Conservation (phyloP, 2,797 vertebrate species). For the Neoniphon sammara region DNA sequence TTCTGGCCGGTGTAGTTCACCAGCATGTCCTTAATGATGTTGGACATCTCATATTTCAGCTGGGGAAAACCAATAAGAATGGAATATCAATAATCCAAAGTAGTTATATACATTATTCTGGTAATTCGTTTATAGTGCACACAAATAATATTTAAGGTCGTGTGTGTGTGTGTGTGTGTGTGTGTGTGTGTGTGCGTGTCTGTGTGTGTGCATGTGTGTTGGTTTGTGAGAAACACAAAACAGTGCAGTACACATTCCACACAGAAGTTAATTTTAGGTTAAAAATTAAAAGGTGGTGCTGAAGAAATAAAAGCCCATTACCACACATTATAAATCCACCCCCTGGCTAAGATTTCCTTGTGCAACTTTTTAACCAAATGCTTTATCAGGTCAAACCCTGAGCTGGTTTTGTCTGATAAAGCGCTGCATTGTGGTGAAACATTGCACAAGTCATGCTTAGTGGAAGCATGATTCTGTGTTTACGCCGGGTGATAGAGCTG, state of each 20-base stretch:
- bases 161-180: not conserved
- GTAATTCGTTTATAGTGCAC: not conserved
- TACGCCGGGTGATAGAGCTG: constrained; percentile 39
- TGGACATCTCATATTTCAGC: constrained; percentile 88
- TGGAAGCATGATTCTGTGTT: constrained; percentile 46
- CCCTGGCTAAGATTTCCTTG: not conserved
- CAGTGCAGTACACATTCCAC: not conserved
- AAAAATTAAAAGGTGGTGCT: not conserved
- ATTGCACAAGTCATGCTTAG: constrained; percentile 30
- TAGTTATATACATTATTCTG: not conserved
- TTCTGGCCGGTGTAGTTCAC: constrained; percentile 80
- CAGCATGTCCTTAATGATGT: constrained; percentile 82
- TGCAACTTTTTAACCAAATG: not conserved
- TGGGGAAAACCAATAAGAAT: constrained; percentile 59
- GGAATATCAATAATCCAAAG: not conserved
- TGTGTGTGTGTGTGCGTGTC: no score
- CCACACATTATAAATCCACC: not conserved
- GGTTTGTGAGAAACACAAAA: not conserved
- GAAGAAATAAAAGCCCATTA: constrained; percentile 17
- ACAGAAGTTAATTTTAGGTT: not conserved
- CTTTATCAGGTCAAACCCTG: constrained; percentile 9
- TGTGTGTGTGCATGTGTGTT: no score
- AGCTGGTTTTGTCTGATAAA: constrained; percentile 28
- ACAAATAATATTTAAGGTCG: not conserved
- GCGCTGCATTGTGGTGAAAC: constrained; percentile 27